Evolutionary conservation across 2,888 invertebrate genomes (phyloP), one percentile per base, ranked within the genome.

Genomic region (Argynnis bischoffii): DNA sequence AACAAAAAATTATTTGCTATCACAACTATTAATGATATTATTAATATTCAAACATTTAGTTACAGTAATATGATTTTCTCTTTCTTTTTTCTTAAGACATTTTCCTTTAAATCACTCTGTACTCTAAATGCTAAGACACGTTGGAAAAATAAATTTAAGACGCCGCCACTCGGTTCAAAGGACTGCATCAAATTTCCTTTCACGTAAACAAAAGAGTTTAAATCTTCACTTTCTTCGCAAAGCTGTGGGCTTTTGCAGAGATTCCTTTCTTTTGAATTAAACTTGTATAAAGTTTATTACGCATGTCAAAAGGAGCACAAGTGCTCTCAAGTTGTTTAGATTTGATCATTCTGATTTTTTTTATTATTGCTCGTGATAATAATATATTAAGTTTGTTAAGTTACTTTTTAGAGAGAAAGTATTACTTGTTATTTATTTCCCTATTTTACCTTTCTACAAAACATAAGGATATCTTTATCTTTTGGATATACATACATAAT

Each of bases 111-210:
- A 54, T 54, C 21, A 53, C 16, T 41, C 3, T 21, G 31, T 55
- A 47, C 18, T 48, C 47, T 47, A 21, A 47, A 59, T 54, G 15
- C 35, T 53, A 47, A 26, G 35, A 54, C 47, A 53, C 59, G 53
- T 55, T 59, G 21, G 31, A 48, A 54, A 66, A 55, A 66, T 66
- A 35, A 48, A 66, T 48, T 54, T 53, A 60, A 55, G 21, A 16
- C 48, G 48, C 48, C 59, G 21, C 35, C 56, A n/a, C 50, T 48
- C 48, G n/a, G 54, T 60, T 66, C 54, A 66, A 60, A 60, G 48
- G 35, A 35, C 35, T 60, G 48, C 48, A 60, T 66, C 48, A 55
- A 60, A 66, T 66, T 66, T 66, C 35, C 55, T 48, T 66, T 60
- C 48, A 60, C 55, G 54, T 55, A 55, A 55, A 66, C 54, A 66